phyloP scores from a whole-genome alignment of 1,140 invertebrate species.

The Hestina assimilis region DNA sequence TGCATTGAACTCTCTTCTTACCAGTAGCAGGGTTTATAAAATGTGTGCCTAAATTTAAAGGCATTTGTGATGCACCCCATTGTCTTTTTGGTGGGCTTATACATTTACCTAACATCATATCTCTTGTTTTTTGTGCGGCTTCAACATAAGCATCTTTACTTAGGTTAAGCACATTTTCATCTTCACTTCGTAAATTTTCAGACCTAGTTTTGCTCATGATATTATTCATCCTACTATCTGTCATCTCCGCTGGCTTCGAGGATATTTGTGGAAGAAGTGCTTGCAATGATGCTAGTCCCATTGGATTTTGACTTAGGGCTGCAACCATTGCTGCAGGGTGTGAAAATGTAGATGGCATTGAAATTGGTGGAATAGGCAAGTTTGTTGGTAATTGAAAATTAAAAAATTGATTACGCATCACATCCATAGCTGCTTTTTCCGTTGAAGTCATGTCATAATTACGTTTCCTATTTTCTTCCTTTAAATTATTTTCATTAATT shows the following conservation, averaged over 20 bases:
- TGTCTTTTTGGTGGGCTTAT: constrained; percentile 93
- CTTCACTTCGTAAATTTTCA: constrained; percentile 80
- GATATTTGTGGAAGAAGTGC: constrained; percentile 69
- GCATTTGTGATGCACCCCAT: constrained; percentile 90
- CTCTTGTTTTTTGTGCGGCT: constrained; percentile 70
- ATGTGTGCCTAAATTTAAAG: constrained; percentile 91
- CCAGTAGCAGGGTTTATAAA: constrained; percentile 95
- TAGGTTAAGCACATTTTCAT: constrained; percentile 86
- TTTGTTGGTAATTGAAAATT: constrained; percentile 81
- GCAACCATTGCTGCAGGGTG: constrained; percentile 79
- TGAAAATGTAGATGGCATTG: constrained; percentile 72
- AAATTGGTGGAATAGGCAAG: constrained; percentile 80
- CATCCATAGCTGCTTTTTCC: constrained; percentile 76
- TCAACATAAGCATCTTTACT: constrained; percentile 79
- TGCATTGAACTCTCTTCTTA: constrained; percentile 98
- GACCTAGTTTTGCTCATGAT: constrained; percentile 37
- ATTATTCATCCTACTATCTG: constrained; percentile 47
- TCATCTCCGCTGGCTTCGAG: constrained; percentile 40
- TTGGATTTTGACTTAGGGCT: constrained; percentile 73
- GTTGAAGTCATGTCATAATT: constrained; percentile 68
- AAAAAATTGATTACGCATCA: constrained; percentile 79
- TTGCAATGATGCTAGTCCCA: constrained; percentile 69
- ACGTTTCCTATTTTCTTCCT: constrained; percentile 65
- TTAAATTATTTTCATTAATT: constrained; percentile 44
- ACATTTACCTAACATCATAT: constrained; percentile 83